Base-by-base conservation (phyloP, 2,888 invertebrate species). In the Mechanitis messenoides region DNA sequence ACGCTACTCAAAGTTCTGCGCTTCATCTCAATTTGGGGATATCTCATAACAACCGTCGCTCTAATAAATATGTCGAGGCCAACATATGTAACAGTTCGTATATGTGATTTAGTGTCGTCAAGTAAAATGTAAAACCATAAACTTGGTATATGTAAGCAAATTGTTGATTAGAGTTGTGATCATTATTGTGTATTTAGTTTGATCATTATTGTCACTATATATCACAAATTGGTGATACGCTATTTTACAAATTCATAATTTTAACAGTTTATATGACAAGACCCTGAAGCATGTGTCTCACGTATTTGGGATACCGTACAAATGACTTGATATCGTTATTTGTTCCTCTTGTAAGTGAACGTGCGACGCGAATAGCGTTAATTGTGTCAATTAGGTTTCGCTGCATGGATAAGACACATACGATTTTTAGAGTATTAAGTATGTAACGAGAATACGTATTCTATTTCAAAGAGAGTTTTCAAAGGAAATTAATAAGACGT, bases 291-390 rank as follows among this genome's bases (percentile, higher is more conserved):
- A 69, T 67, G 65, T 70, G 71, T 64, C 68, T 67, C 71, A 70
- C 72, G 65, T 72, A 72, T 66, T 70, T 70, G 68, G 70, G 66
- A 71, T 73, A 73, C 71, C 73, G 72, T 75, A 75, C 75, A 79
- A 80, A 81, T 79, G 75, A 77, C 74, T 69, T 70, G 69, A 75
- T 77, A 74, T 72, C 72, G 69, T 70, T 68, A 75, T 72, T 73
- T 74, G 70, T 75, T 70, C 73, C 69, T 64, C 53, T 65, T 63
- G 67, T 62, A 58, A 65, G 54, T 63, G 59, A 33, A 53, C 56
- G 55, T 57, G 46, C 47, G 33, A 54, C 28, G 9, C 38, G 56
- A 59, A 54, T 59, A 46, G 38, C 45, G 50, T 61, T 54, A 57
- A 64, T 55, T 60, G 55, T 47, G 35, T 55, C 42, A 38, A 55